Evolutionary conservation across 2,113 vertebrate genomes (phyloP).

Genomic region (Clupea harengus): DNA sequence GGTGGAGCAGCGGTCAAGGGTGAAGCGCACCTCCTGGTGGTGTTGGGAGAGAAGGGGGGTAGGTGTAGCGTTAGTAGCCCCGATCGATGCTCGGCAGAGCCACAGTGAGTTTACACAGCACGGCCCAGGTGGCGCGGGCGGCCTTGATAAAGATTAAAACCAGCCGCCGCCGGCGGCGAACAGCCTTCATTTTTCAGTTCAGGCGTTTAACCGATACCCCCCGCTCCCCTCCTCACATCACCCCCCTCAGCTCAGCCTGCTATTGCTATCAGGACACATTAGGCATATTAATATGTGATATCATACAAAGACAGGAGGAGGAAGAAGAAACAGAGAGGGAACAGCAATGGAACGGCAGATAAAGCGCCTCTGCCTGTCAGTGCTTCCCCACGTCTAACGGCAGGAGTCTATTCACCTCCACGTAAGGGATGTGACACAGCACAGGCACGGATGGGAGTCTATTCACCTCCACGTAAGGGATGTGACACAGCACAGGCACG

Average conservation of each 20-base stretch:
- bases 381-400: background rate
- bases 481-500: background rate
- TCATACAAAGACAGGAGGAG: background rate
- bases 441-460: background rate
- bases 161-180: background rate
- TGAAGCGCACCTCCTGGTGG: constrained; percentile 77
- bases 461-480: background rate
- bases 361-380: background rate
- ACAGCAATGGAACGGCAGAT: background rate
- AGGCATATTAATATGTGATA: background rate
- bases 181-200: background rate
- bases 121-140: background rate
- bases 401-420: too few species aligned
- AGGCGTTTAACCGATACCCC: background rate
- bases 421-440: too few species aligned
- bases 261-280: background rate
- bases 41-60: background rate
- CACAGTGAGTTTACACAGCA: background rate
- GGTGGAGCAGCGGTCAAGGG: constrained; percentile 75
- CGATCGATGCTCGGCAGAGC: background rate
- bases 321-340: background rate
- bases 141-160: background rate
- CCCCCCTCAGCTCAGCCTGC: background rate
- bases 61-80: background rate
- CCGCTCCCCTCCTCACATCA: background rate